These are phyloP conservation scores for Enteromius fasciolatus DNA, from an alignment of 2,797 vertebrate genomes.

Conservation along the genomic window DNA sequence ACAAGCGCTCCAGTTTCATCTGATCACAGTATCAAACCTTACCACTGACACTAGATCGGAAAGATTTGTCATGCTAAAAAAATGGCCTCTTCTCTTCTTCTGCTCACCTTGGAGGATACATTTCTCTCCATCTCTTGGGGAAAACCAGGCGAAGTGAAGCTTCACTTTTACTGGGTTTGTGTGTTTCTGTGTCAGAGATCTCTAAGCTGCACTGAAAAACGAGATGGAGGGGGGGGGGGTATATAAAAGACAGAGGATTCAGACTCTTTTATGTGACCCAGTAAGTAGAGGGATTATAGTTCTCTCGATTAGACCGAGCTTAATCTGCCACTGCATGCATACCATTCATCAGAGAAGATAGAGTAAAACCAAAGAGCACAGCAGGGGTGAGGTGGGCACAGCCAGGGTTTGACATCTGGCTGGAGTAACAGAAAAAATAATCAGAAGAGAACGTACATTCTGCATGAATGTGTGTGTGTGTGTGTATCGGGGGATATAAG, in stretches of 20 bases:
- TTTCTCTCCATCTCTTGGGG: conserved; percentile 16
- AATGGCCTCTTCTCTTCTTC: conserved; percentile 2
- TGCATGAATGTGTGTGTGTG: background rate
- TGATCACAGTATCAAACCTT: conserved; percentile 9
- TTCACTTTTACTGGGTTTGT: conserved; percentile 50
- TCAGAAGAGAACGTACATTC: conserved; percentile 1
- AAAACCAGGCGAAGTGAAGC: background rate
- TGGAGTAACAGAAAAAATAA: conserved; percentile 15
- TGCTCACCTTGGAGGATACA: conserved; percentile 20
- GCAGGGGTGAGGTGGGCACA: conserved; percentile 5
- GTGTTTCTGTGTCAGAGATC: conserved; percentile 54
- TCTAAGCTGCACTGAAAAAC: conserved; percentile 41
- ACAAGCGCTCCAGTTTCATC: conserved; percentile 37
- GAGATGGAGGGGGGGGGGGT: background rate
- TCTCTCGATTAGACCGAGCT: conserved; percentile 53
- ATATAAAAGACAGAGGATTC: conserved; percentile 28
- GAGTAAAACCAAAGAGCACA: conserved; percentile 30
- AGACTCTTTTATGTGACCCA: conserved; percentile 52
- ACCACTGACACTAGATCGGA: background rate
- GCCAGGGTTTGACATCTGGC: conserved; percentile 37
- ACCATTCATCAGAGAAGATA: conserved; percentile 35
- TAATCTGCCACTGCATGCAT: conserved; percentile 41
- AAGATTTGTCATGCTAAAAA: conserved; percentile 35
- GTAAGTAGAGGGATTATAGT: conserved; percentile 56
- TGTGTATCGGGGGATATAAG: background rate